phyloP scores from a whole-genome alignment of 1,140 invertebrate genomes.

The Drosophila biarmipes region DNA sequence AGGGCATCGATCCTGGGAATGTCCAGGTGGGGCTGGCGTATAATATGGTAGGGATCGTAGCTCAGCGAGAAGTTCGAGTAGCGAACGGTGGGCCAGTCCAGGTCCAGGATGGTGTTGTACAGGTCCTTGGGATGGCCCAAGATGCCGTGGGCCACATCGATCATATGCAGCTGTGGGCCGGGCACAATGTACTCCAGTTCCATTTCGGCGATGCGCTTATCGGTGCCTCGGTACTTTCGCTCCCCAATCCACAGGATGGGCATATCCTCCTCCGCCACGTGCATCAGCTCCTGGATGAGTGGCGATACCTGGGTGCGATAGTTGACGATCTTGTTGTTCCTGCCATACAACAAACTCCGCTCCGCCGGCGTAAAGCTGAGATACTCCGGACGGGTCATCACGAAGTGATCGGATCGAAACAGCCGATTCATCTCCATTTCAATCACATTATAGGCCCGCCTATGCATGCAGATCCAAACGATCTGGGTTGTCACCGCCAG shows the following conservation, averaged over 20 bases:
- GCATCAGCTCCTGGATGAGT: conserved; percentile 63
- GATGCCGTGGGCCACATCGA: conserved; percentile 74
- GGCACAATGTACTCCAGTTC: conserved; percentile 79
- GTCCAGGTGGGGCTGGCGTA: conserved; percentile 60
- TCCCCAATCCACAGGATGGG: conserved; percentile 80
- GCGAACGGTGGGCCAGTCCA: conserved; percentile 67
- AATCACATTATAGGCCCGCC: conserved; percentile 68
- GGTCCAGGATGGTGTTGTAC: conserved; percentile 65
- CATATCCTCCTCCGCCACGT: conserved; percentile 59
- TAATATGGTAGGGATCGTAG: conserved; percentile 70
- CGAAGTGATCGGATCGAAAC: conserved; percentile 78
- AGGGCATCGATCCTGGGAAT: conserved; percentile 58
- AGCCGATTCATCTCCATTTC: conserved; percentile 77
- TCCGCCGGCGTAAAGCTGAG: conserved; percentile 58
- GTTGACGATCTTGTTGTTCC: conserved; percentile 62
- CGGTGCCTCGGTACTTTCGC: conserved; percentile 75
- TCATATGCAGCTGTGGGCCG: conserved; percentile 65
- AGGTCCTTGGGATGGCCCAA: conserved; percentile 70
- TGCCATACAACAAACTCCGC: conserved; percentile 66
- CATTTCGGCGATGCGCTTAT: conserved; percentile 60
- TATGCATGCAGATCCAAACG: conserved; percentile 74
- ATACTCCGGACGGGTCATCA: conserved; percentile 38
- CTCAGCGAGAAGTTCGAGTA: conserved; percentile 52
- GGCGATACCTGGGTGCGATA: conserved; percentile 74
- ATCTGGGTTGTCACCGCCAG: conserved; percentile 67